Percentiles rank a stretch among this genome's conserved stretches.
phyloP scores from a whole-genome alignment of 2,888 invertebrate genomes.

The Apamea monoglypha region DNA sequence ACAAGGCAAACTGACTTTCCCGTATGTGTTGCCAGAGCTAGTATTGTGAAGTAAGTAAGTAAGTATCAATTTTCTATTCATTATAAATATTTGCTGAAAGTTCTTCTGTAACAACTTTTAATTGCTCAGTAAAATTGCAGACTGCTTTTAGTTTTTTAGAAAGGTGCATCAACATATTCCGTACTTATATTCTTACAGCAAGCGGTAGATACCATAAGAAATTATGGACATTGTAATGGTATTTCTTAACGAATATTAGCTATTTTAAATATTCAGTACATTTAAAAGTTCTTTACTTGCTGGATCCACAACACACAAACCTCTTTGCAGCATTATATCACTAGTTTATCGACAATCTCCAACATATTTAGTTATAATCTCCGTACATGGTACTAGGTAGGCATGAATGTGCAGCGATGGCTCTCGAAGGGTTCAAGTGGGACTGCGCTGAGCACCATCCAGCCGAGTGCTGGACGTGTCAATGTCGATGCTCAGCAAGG shows the following conservation, averaged over 20 bases:
- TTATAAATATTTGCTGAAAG: not conserved
- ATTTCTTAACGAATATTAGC: not conserved
- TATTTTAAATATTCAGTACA: not conserved
- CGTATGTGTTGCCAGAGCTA: not conserved
- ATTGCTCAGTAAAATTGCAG: not conserved
- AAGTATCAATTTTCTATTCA: not conserved
- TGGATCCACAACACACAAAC: not conserved
- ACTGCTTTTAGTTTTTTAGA: not conserved
- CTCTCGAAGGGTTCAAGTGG: slow-evolving; percentile 81
- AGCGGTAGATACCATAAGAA: not conserved
- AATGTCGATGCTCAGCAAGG: slow-evolving; percentile 78
- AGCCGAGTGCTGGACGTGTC: slow-evolving; percentile 79
- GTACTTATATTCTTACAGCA: not conserved
- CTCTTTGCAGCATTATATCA: not conserved
- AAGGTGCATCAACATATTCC: not conserved
- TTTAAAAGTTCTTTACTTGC: not conserved
- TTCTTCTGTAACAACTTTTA: not conserved
- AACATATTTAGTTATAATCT: slow-evolving; percentile 41
- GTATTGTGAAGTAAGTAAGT: not conserved
- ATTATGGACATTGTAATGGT: not conserved
- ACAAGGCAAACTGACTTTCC: not conserved
- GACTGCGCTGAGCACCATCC: slow-evolving; percentile 76
- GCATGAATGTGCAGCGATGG: slow-evolving; percentile 79
- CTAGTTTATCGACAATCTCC: slow-evolving; percentile 1
- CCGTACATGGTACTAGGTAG: slow-evolving; percentile 47